Conservation (phyloP, 2,113 vertebrate genomes). For the Urocitellus parryii region DNA sequence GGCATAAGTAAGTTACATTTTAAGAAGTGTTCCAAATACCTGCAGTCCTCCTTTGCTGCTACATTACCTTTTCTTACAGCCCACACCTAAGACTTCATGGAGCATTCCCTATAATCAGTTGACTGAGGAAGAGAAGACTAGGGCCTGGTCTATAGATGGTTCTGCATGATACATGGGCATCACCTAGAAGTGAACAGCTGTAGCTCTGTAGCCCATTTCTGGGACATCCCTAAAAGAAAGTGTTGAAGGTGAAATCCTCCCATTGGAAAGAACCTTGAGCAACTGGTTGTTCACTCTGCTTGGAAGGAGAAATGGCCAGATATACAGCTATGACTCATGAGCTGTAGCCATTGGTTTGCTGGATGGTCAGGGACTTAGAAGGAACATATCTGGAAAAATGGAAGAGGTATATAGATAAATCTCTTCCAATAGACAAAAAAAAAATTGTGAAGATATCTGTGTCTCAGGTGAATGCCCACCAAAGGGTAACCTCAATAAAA, state of each 20-base stretch:
- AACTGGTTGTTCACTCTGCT: background rate
- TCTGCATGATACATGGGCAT: background rate
- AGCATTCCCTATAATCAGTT: background rate
- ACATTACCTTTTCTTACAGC: background rate
- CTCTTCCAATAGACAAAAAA: background rate
- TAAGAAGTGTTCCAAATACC: background rate
- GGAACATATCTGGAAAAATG: background rate
- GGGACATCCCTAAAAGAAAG: background rate
- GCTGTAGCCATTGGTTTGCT: background rate
- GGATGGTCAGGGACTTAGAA: background rate
- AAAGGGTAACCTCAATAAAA: background rate
- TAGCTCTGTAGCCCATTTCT: background rate
- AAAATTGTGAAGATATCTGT: background rate
- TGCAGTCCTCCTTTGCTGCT: background rate
- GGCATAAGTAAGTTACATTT: background rate
- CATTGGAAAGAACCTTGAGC: background rate
- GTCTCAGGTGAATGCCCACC: background rate
- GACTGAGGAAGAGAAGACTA: background rate
- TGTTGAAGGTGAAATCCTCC: background rate
- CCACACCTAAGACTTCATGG: background rate
- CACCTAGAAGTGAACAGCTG: background rate
- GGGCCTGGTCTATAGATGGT: background rate
- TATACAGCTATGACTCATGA: background rate
- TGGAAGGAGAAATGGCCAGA: background rate
- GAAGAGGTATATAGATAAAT: background rate